Evolutionary conservation across 30 jellyfish, hydroid and myxozoan genomes (phyloP).

Genomic region (Sanderia malayensis): DNA sequence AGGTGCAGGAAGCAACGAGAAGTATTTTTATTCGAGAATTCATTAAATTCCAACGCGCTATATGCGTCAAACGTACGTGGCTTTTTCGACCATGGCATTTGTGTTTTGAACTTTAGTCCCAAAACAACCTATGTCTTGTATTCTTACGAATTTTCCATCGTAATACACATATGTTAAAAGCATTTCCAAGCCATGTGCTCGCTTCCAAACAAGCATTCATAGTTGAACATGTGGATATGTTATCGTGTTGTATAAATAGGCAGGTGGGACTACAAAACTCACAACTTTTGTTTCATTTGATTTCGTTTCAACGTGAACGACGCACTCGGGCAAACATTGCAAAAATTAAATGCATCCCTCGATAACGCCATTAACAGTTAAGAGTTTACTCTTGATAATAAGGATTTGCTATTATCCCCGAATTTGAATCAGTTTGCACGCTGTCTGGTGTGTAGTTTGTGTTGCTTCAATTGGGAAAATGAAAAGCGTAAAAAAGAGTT

Average conservation of each 20-base stretch:
- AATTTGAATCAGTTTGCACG: neutral
- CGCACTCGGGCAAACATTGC: too few species aligned
- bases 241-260: neutral
- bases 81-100: too few species aligned
- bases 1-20: too few species aligned
- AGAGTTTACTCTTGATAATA: neutral
- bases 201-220: slow-evolving; percentile 30
- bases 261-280: slow-evolving; percentile 6
- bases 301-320: neutral
- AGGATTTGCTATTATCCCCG: neutral
- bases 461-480: neutral
- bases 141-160: too few species aligned
- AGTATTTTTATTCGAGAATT: too few species aligned
- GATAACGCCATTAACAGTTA: neutral
- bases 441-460: neutral
- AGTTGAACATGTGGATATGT: slow-evolving; percentile 43
- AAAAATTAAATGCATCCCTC: neutral
- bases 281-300: neutral
- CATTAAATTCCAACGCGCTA: too few species aligned
- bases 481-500: too few species aligned
- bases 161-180: too few species aligned
- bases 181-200: slow-evolving; percentile 52
- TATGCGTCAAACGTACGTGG: too few species aligned
- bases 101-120: too few species aligned
- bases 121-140: too few species aligned